Conservation (phyloP, 2,797 vertebrate genomes). For the Lutjanus campechanus region DNA sequence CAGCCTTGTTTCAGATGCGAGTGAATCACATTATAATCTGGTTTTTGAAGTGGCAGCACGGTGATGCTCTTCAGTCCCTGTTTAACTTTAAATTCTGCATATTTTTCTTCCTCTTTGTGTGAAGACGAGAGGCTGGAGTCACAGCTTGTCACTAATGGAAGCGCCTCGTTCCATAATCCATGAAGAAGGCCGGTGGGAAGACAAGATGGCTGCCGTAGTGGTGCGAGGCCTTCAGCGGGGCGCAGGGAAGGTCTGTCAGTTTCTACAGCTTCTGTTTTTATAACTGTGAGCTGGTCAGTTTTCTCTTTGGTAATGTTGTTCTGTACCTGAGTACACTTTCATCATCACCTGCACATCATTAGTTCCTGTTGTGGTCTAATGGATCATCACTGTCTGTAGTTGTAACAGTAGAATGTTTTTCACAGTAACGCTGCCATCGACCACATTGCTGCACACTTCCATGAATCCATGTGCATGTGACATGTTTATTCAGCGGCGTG, state of each 20-base stretch:
- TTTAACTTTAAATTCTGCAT: not conserved
- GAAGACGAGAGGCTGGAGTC: not conserved
- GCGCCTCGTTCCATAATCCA: constrained; percentile 52
- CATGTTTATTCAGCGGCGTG: too few relatives aligned
- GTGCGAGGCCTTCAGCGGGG: not conserved
- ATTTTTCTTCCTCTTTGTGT: not conserved
- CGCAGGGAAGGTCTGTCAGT: not conserved
- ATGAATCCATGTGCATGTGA: too few relatives aligned
- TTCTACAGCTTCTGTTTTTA: too few relatives aligned
- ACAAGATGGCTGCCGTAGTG: constrained; percentile 15
- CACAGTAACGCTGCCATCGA: too few relatives aligned
- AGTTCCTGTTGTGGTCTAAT: too few relatives aligned
- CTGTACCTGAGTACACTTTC: too few relatives aligned
- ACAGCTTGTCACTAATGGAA: constrained; percentile 39
- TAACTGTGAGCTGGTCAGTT: too few relatives aligned
- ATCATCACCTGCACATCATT: too few relatives aligned
- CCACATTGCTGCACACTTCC: too few relatives aligned
- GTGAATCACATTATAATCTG: not conserved
- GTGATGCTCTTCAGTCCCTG: not conserved
- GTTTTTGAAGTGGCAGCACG: not conserved
- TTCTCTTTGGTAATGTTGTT: too few relatives aligned
- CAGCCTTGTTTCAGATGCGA: not conserved
- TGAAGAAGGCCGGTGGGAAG: constrained; percentile 18
- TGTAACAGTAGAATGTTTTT: too few relatives aligned
- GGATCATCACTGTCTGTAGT: too few relatives aligned